Percentiles rank a stretch among this genome's conserved stretches.
Evolutionary conservation across 2,113 vertebrate genomes (phyloP).

Genomic region (Lamprotornis superbus): DNA sequence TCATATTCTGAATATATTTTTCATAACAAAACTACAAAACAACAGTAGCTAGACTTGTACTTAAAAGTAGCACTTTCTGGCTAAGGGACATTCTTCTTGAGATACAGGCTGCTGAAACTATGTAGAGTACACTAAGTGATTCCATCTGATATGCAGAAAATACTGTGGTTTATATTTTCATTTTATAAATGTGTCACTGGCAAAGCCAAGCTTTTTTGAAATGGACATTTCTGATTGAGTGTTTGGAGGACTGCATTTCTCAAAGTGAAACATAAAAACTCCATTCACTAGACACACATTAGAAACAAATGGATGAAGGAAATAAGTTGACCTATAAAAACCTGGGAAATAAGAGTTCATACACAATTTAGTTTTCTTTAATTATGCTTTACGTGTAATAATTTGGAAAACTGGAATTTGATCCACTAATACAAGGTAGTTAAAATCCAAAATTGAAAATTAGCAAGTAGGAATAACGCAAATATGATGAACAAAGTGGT

Average conservation of each 20-base stretch:
- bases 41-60: slow-evolving; percentile 54
- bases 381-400: slow-evolving; percentile 26
- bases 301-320: slow-evolving; percentile 58
- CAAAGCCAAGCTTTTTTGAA: slow-evolving; percentile 65
- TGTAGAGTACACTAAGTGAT: slow-evolving; percentile 55
- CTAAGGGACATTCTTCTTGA: slow-evolving; percentile 37
- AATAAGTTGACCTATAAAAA: slow-evolving; percentile 50
- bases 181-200: slow-evolving; percentile 70
- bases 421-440: background rate
- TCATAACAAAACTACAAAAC: slow-evolving; percentile 12
- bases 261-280: slow-evolving; percentile 52
- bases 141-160: slow-evolving; percentile 72
- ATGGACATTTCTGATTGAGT: slow-evolving; percentile 62
- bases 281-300: slow-evolving; percentile 40
- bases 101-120: slow-evolving; percentile 42
- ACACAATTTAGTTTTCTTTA: slow-evolving; percentile 31
- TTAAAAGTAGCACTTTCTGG: slow-evolving; percentile 58
- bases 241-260: slow-evolving; percentile 52
- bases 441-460: background rate
- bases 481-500: background rate
- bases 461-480: background rate
- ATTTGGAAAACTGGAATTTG: background rate
- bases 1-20: background rate
- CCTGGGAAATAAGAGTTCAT: background rate
- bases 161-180: slow-evolving; percentile 64